Evolutionary conservation across 2,113 vertebrate genomes (phyloP), one percentile per base, ranked within the genome.

Genomic region (Sinocyclocheilus anophthalmus): DNA sequence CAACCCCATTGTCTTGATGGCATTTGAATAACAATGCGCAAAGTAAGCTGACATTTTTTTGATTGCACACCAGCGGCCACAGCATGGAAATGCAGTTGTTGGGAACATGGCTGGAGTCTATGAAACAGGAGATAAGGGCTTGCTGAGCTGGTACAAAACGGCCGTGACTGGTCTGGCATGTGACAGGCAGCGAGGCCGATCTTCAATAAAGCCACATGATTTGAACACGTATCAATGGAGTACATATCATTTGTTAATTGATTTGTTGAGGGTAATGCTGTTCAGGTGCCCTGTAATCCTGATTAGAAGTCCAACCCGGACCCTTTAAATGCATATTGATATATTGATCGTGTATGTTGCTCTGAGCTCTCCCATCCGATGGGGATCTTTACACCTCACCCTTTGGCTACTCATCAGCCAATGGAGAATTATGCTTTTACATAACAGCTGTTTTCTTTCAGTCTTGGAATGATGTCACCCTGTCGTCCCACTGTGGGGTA

Each of bases 311-410:
- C 72, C 81, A 61, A 45, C 84, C 83, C 83, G 69, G 69, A 69
- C 93, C 92, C 93, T 93, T 94, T 94, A 95, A 94, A 94, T 93
- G 92, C 94, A 92, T 95, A 95, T 95, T 93, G 94, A 94, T 94
- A 87, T 95, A 95, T 95, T 95, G 94, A 95, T 95, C 87, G 86
- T 90, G 92, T 90, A 91, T 94, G 94, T 94, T 93, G 91, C 93
- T 93, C 91, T 93, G 93, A 94, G 92, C 93, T 92, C 57, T 93
- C 92, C 93, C 91, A 91, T 92, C 93, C 92, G 90, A 50, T 84
- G 92, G 93, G 92, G 93, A 92, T 91, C 88, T 88, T 89, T 84
- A 90, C 87, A 90, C 90, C 88, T 92, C 82, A 85, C 63, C 50
- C 55, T 45, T 72, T 69, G 63, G 78, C 75, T 72, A 45, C 87